Evolutionary conservation across 1,140 invertebrate species (phyloP), one percentile per base, ranked within the genome.

Genomic region (Drosophila asahinai): DNA sequence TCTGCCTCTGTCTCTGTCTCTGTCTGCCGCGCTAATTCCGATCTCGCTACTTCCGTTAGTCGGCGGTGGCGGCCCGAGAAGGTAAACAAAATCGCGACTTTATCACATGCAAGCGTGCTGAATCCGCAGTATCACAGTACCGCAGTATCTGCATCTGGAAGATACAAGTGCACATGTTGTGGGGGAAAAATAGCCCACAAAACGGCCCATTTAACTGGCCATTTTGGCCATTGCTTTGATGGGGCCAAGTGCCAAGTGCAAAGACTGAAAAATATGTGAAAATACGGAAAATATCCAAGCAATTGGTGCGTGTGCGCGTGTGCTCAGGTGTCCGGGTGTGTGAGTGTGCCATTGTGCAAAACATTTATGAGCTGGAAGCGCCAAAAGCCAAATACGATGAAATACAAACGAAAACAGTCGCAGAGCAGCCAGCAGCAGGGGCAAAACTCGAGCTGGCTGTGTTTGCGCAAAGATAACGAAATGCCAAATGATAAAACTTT

Each of bases 21-120:
- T 81, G 55, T 49, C 61, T 73, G 73, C 52, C 83, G 83, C 81
- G 72, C 80, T 89, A 80, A 52, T 78, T 86, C 66, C 52, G 49
- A 47, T 42, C 45, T 67, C 75, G 61, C 63, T 70, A 90, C 81
- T 89, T 89, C 84, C 84, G 84, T 90, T 89, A 90, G 73, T 70
- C 52, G 72, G 33, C 42, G 60, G 57, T n/a, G 22, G 49, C 38
- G 48, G n/a, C 17, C 5, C 8, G 19, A 66, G 68, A 83, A 57
- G 51, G 84, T 89, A 83, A 87, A 89, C 83, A 87, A 89, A 74
- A 59, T 27, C 12, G 55, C 43, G 51, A 30, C 30, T 43, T 57
- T 43, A 30, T 52, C 72, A 63, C 51, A 40, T 52, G 43, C 30
- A 59, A 54, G 81, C 84, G 84, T 89, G 84, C 71, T 70, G 36